Percentiles rank a stretch among this genome's conserved stretches.
phyloP scores from a whole-genome alignment of 1,140 invertebrate genomes.

The Pogonomyrmex californicus region DNA sequence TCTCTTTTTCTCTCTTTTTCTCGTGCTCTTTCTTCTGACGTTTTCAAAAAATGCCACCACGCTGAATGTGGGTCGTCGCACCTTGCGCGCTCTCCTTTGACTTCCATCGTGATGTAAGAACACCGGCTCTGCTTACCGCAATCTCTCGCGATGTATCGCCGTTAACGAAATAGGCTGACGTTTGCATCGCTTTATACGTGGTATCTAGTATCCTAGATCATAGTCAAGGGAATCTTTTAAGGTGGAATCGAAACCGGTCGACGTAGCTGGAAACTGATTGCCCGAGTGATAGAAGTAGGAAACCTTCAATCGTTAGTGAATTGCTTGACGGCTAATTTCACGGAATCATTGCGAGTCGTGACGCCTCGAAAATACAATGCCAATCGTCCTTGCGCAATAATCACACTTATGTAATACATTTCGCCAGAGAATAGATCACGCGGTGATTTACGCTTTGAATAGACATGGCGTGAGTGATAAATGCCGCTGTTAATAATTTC shows the following conservation, averaged over 20 bases:
- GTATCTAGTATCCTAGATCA: conserved; percentile 10
- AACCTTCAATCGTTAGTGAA: conserved; percentile 10
- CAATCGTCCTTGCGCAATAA: conserved; percentile 21
- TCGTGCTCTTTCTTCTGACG: background rate
- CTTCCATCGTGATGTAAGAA: conserved; percentile 46
- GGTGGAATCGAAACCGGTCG: background rate
- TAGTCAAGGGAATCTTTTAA: conserved; percentile 1
- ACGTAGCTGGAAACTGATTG: conserved; percentile 5
- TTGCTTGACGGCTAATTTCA: conserved; percentile 39
- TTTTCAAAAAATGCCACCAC: conserved; percentile 60
- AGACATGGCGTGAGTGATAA: conserved; percentile 26
- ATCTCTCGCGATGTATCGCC: background rate
- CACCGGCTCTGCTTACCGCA: background rate
- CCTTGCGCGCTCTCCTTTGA: conserved; percentile 36
- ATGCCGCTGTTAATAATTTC: conserved; percentile 25
- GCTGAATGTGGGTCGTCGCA: conserved; percentile 62
- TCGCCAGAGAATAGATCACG: conserved; percentile 2
- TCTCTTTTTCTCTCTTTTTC: background rate
- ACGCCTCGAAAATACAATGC: conserved; percentile 30
- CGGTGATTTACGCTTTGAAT: conserved; percentile 38
- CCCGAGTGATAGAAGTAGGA: background rate
- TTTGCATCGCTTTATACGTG: conserved; percentile 9
- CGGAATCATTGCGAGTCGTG: conserved; percentile 21
- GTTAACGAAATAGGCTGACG: conserved; percentile 13
- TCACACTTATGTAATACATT: conserved; percentile 22